Evolutionary conservation across 2,797 vertebrate species (phyloP), one percentile per base, ranked within the genome.

Genomic region (Spinibarbus caldwelli): DNA sequence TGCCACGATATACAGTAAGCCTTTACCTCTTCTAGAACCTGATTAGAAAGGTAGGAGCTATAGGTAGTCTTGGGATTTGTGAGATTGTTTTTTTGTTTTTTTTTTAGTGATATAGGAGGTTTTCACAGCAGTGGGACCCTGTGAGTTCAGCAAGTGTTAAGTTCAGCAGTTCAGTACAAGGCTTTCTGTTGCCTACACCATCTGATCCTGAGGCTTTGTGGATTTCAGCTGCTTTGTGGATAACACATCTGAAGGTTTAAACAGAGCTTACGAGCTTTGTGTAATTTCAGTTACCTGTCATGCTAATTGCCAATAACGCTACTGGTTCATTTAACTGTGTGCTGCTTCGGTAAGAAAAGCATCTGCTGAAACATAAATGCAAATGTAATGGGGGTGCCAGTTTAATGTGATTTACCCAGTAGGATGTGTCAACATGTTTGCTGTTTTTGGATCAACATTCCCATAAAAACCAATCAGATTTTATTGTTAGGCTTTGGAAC

Each of bases 151-250:
- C 54, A 54, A 77, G 57, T 34, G 26, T 21, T 21, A 47, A 47
- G 57, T 59, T 15, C 29, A 34, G n/a, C 49, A 75, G 52, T 49
- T 47, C 75, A 68, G 75, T 26, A 70, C 49, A 84, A 29, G 64
- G 29, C 26, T 62, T 76, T 84, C 43, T 78, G 45, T 76, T 47
- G 45, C 64, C 12, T 43, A 57, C 47, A 78, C 47, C 64, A 68
- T 84, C 62, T 78, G 62, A 84, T 84, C 47, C 64, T 29, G 47
- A 26, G 59, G 73, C 64, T 84, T 84, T 57, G n/a, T 43, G 45
- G 62, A 43, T 78, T 84, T 49, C 49, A 57, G 82, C 34, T 78
- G 82, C 73, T 78, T 78, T 31, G 47, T 57, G 45, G 31, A 82
- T 57, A 71, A 57, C 26, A 59, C 73, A 78, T 41, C 47, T 31